Evolutionary conservation across 92 coral and sea anemone genomes (phyloP), one percentile per base, ranked within the genome.

Genomic region (Heteractis magnifica): DNA sequence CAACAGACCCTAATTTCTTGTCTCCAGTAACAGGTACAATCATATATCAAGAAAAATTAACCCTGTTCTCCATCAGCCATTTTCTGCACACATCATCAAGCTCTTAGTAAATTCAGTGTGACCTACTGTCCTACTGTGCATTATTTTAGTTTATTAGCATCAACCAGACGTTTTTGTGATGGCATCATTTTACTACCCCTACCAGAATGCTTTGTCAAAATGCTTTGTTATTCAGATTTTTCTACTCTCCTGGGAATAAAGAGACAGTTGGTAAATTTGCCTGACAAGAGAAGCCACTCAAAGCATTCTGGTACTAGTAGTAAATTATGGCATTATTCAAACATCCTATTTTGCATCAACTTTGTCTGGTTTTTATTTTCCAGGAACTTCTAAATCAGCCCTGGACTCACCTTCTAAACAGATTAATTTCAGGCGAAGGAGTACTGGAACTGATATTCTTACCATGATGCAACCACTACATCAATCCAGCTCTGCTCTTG

Each of bases 381-480:
- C 34, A 58, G 79, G 88, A 55, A 41, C 26, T 26, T 52, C 62
- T 3, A 74, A 80, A 53, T 19, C 64, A 65, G 58, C 71, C n/a
- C 82, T 77, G n/a, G 87, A 84, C 81, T 84, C 87, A 4, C 87
- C 87, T 51, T 86, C 86, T 84, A 87, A 87, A 65, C 93, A 90
- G 64, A 75, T 76, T 41, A 90, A 83, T 12, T 6, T 62, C 52
- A 87, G 85, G 20, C 79, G 90, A 52, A 76, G 88, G 13, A 84
- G 90, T 74, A 81, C 88, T 20, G 89, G 91, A 23, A 85, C 93
- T 5, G 93, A 90, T 77, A 87, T 90, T 56, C 75, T 85, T 44
- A 80, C 89, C 60, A 80, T 90, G 93, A 77, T 90, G 91, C 93
- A 90, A 80, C 87, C 93, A 10, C 76, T 90, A 73, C 89, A 83